Conservation (phyloP, 2,113 vertebrate species). For the Colius striatus region DNA sequence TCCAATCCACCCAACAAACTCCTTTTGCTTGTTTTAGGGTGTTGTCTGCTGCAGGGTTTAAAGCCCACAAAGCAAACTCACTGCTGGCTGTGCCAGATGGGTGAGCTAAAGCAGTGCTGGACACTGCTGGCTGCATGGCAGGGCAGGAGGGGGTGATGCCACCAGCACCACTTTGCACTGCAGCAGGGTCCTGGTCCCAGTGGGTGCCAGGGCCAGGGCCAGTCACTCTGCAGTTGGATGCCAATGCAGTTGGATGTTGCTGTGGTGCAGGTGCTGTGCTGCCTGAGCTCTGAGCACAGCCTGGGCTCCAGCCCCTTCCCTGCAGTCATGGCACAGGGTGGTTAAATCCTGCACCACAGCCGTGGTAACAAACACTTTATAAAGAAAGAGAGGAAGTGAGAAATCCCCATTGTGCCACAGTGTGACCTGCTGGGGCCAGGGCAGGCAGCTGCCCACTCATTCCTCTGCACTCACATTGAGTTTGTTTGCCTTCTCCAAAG, state of each 20-base stretch:
- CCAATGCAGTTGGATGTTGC: too few species aligned
- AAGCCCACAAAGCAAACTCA: background rate
- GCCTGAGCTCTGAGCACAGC: background rate
- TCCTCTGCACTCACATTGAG: background rate
- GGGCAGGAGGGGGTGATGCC: background rate
- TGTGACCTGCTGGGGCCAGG: background rate
- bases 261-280: too few species aligned
- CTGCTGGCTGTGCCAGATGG: background rate
- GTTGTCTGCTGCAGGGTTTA: background rate
- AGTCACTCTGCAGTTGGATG: too few species aligned
- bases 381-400: conserved; percentile 23
- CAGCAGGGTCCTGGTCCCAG: background rate
- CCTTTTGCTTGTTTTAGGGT: background rate
- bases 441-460: background rate
- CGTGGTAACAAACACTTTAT: background rate
- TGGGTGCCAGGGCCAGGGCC: background rate
- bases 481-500: background rate
- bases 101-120: background rate
- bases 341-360: fast-evolving
- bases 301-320: background rate
- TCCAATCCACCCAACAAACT: fast-evolving
- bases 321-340: background rate
- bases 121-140: fast-evolving
- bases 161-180: background rate
- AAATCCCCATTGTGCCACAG: fast-evolving